A percentile compares a stretch with the other conserved stretches of the same genome.
Evolutionary conservation across 2,113 vertebrate species (phyloP).

Genomic region (Larimichthys polyactis): DNA sequence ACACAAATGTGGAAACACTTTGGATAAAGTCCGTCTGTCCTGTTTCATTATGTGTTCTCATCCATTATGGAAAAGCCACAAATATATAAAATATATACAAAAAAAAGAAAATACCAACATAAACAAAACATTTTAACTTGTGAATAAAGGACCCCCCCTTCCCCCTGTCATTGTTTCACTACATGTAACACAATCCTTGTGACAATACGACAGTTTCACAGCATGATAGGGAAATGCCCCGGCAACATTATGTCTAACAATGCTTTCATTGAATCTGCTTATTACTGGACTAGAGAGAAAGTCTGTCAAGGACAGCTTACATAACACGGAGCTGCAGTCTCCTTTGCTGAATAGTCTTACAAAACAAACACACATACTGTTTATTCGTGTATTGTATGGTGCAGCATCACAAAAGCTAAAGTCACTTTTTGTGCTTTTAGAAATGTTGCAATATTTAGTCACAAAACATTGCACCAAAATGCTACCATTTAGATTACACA

Average conservation of each 20-base stretch:
- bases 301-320: conserved; percentile 58
- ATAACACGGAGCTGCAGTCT: conserved; percentile 18
- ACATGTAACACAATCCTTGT: conserved; percentile 48
- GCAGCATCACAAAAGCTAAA: not conserved
- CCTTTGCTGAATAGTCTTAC: not conserved
- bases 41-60: not conserved
- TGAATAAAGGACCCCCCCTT: not conserved
- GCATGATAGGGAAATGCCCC: conserved; percentile 42
- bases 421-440: not conserved
- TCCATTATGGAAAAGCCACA: not conserved
- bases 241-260: conserved; percentile 47
- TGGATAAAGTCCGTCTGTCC: not conserved
- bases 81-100: not conserved
- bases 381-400: not conserved
- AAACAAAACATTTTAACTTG: conserved; percentile 18
- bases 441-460: not conserved
- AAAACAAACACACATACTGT: conserved; percentile 26
- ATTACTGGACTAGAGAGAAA: conserved; percentile 50
- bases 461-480: not conserved
- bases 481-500: not conserved
- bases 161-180: conserved; percentile 23
- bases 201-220: conserved; percentile 49
- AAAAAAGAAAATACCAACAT: conserved; percentile 15
- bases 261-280: conserved; percentile 64
- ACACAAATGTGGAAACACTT: conserved; percentile 4